Evolutionary conservation across 2,888 invertebrate genomes (phyloP).

Genomic region (Catonia carolina): DNA sequence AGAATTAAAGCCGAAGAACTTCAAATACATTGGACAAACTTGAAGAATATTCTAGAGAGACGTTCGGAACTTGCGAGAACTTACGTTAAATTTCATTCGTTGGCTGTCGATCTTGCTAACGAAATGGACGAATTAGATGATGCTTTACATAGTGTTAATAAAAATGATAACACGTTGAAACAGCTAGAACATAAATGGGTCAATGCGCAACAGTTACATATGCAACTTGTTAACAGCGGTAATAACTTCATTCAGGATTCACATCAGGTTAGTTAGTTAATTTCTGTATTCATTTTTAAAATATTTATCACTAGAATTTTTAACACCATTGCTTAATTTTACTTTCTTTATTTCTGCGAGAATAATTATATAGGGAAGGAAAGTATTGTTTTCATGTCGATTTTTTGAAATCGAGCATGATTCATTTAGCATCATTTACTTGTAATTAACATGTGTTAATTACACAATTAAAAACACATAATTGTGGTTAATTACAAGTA

Average conservation of each 20-base stretch:
- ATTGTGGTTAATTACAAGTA: too few species aligned
- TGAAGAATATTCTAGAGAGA: constrained; percentile 53
- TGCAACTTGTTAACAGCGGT: constrained; percentile 59
- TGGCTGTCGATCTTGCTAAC: constrained; percentile 56
- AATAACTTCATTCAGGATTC: constrained; percentile 59
- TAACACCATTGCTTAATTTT: too few species aligned
- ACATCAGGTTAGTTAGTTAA: constrained; percentile 45
- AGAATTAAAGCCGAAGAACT: constrained; percentile 56
- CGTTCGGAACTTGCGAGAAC: constrained; percentile 59
- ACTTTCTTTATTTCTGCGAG: too few species aligned
- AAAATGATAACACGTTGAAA: constrained; percentile 19
- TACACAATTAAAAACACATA: too few species aligned
- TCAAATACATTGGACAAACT: constrained; percentile 55
- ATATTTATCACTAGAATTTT: too few species aligned
- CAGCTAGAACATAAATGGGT: constrained; percentile 58
- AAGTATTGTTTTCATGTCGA: too few species aligned
- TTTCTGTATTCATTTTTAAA: background rate
- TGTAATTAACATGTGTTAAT: too few species aligned
- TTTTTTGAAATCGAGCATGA: too few species aligned
- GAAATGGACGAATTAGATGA: constrained; percentile 60
- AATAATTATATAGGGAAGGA: too few species aligned
- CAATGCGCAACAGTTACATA: constrained; percentile 54
- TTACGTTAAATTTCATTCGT: constrained; percentile 66
- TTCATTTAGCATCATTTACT: too few species aligned
- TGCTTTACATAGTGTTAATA: constrained; percentile 45